A percentile compares a stretch with the other conserved stretches of the same genome.
Evolutionary conservation across 2,888 invertebrate species (phyloP).

Genomic region (Abrostola tripartita): DNA sequence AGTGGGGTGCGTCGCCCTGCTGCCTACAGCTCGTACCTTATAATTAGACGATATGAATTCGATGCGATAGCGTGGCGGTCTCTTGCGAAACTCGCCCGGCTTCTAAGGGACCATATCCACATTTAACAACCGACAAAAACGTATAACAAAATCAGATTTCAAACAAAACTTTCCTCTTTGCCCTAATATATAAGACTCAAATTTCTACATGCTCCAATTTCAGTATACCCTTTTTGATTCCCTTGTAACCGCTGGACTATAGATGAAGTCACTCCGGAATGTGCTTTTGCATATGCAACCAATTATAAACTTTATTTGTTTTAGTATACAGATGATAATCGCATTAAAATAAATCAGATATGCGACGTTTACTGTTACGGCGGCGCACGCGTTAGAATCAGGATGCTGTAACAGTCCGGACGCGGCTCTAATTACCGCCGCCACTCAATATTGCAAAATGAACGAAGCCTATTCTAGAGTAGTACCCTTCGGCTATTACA

Average conservation of each 20-base stretch:
- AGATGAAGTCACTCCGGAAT: constrained; percentile 62
- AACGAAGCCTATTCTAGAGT: constrained; percentile 75
- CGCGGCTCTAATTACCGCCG: constrained; percentile 84
- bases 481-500: constrained; percentile 78
- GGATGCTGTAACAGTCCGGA: constrained; percentile 85
- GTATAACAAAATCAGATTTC: constrained; percentile 7
- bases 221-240: constrained; percentile 55
- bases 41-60: constrained; percentile 87
- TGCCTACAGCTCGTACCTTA: constrained; percentile 77
- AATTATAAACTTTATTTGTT: constrained; percentile 49
- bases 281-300: constrained; percentile 37
- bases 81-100: constrained; percentile 84
- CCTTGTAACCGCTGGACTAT: constrained; percentile 53
- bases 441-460: constrained; percentile 85
- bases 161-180: constrained; percentile 23
- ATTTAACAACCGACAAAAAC: constrained; percentile 41
- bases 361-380: constrained; percentile 49
- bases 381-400: constrained; percentile 79
- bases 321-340: constrained; percentile 33
- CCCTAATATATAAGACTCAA: constrained; percentile 14
- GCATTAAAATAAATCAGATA: constrained; percentile 16
- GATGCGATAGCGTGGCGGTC: constrained; percentile 82
- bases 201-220: constrained; percentile 44
- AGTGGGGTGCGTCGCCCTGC: constrained; percentile 62
- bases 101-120: constrained; percentile 78